Evolutionary conservation across 2,797 vertebrate genomes (phyloP).

Genomic region (Oryzias sinensis): DNA sequence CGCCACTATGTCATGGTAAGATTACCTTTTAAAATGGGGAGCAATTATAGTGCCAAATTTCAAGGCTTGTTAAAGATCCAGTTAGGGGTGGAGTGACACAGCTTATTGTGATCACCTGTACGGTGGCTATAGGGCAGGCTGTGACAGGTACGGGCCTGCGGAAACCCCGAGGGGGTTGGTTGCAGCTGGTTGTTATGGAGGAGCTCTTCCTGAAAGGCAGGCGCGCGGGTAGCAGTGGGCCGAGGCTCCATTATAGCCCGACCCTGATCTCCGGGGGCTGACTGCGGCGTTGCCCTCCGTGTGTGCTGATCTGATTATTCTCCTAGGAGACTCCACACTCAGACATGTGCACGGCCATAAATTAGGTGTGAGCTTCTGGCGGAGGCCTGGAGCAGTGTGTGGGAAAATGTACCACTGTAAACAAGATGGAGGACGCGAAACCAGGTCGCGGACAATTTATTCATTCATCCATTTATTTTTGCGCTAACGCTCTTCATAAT

Average conservation of each 20-base stretch:
- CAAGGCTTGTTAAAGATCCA: constrained; percentile 60
- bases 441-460: constrained; percentile 16
- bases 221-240: constrained; percentile 42
- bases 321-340: constrained; percentile 78
- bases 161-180: constrained; percentile 52
- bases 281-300: constrained; percentile 74
- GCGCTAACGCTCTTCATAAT: constrained; percentile 7
- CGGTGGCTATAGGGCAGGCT: constrained; percentile 61
- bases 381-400: constrained; percentile 54
- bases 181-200: constrained; percentile 64
- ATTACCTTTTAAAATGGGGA: constrained; percentile 59
- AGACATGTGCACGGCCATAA: constrained; percentile 79
- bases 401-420: constrained; percentile 62
- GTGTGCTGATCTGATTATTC: constrained; percentile 85
- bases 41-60: constrained; percentile 70
- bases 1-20: constrained; percentile 98
- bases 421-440: constrained; percentile 70
- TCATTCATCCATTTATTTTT: constrained; percentile 5
- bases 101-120: constrained; percentile 71
- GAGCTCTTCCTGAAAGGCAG: constrained; percentile 67
- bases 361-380: constrained; percentile 75
- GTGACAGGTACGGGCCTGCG: constrained; percentile 67
- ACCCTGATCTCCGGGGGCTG: constrained; percentile 73
- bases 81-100: constrained; percentile 58
- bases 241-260: constrained; percentile 67